phyloP scores from a whole-genome alignment of 2,888 invertebrate species.

The Ctena decussata region DNA sequence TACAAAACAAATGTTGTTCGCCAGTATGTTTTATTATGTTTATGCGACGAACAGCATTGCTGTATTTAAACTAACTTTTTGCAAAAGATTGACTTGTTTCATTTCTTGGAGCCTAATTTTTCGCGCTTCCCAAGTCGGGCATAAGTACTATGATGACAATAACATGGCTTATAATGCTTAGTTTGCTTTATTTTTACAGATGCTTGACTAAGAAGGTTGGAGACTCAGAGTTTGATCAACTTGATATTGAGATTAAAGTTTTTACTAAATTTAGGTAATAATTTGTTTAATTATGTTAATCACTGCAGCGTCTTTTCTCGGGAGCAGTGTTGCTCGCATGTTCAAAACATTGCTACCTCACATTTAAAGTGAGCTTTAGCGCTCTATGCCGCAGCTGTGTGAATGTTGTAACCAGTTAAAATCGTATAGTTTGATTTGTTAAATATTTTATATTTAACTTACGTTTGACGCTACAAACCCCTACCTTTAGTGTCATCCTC shows the following conservation, averaged over 20 bases:
- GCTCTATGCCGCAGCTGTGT: background rate
- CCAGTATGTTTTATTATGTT: too few species aligned
- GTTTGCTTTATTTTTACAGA: background rate
- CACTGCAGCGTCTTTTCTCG: background rate
- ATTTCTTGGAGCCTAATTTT: background rate
- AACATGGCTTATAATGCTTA: background rate
- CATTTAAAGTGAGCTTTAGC: background rate
- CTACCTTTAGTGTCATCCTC: too few species aligned
- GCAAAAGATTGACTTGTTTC: background rate
- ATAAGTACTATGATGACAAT: background rate
- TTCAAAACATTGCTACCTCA: background rate
- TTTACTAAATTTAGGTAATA: background rate
- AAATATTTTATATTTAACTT: too few species aligned
- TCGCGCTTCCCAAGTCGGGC: background rate
- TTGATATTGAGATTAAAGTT: background rate
- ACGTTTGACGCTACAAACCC: too few species aligned
- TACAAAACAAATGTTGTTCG: too few species aligned
- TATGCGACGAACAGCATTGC: background rate
- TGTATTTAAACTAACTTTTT: background rate
- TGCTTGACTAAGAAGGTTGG: background rate
- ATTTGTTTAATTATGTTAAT: background rate
- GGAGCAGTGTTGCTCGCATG: background rate
- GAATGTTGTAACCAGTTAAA: background rate
- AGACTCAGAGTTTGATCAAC: background rate
- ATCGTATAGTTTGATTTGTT: too few species aligned